Conservation (phyloP, 2,888 invertebrate genomes). For the Kryphioiulus occultus region DNA sequence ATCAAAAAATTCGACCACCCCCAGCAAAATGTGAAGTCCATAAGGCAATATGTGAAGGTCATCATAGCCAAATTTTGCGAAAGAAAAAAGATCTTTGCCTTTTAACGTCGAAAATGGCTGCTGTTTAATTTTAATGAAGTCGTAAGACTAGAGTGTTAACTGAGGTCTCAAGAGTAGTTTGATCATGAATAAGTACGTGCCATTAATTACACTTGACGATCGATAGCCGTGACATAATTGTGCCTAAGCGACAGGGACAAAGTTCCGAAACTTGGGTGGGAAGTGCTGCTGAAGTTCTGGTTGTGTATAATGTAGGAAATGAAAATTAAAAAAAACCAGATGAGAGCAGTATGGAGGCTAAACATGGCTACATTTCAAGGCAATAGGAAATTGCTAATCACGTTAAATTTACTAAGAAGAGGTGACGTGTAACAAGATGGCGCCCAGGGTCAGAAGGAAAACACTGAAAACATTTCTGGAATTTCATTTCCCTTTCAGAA, state of each 20-base stretch:
- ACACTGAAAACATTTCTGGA: too few relatives aligned
- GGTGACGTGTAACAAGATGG: neutral
- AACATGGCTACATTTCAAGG: neutral
- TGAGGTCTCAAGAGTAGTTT: neutral
- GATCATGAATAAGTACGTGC: slow-evolving; percentile 14
- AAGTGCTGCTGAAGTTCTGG: neutral
- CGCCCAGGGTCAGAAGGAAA: too few relatives aligned
- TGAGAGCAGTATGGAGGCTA: neutral
- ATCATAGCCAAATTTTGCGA: neutral
- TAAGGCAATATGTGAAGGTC: neutral
- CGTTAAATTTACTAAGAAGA: neutral
- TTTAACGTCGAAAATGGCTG: neutral
- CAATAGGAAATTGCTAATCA: slow-evolving; percentile 26
- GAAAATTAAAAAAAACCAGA: neutral
- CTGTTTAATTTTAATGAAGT: neutral
- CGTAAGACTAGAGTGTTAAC: neutral
- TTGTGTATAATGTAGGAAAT: neutral
- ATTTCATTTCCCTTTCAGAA: too few relatives aligned
- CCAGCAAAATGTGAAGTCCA: too few relatives aligned
- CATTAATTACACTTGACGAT: neutral
- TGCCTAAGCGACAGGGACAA: neutral
- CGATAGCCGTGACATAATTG: neutral
- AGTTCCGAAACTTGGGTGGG: neutral
- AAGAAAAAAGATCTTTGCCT: too few relatives aligned
- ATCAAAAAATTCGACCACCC: too few relatives aligned